Percentiles rank a stretch among this genome's conserved stretches.
Evolutionary conservation across 2,888 invertebrate genomes (phyloP).

Genomic region (Tenodera sinensis): DNA sequence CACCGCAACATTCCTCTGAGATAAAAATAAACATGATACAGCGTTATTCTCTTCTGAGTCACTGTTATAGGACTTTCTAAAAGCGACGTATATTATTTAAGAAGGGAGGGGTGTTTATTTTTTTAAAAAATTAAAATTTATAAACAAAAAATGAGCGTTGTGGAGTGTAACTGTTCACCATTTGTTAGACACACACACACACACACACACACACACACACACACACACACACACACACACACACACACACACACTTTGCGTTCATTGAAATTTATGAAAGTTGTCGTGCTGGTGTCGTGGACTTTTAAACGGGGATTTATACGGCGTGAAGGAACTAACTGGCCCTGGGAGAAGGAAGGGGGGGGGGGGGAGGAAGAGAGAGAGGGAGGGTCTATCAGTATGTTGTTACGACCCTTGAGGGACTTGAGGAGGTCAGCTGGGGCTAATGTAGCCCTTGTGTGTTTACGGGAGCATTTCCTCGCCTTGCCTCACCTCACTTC

Average conservation of each 20-base stretch:
- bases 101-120: background rate
- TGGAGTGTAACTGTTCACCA: background rate
- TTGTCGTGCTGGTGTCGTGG: background rate
- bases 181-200: background rate
- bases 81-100: background rate
- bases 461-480: background rate
- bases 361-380: too few species aligned
- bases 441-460: background rate
- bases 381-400: too few species aligned
- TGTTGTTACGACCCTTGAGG: background rate
- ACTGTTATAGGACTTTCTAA: background rate
- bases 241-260: background rate
- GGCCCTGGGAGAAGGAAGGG: too few species aligned
- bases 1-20: background rate
- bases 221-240: background rate
- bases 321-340: too few species aligned
- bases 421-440: background rate
- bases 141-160: background rate
- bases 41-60: background rate
- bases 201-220: background rate
- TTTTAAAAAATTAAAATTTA: background rate
- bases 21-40: background rate
- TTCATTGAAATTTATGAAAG: background rate
- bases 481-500: too few species aligned
- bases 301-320: too few species aligned